Conservation (phyloP, 1,140 invertebrate genomes). For the Vanessa atalanta region DNA sequence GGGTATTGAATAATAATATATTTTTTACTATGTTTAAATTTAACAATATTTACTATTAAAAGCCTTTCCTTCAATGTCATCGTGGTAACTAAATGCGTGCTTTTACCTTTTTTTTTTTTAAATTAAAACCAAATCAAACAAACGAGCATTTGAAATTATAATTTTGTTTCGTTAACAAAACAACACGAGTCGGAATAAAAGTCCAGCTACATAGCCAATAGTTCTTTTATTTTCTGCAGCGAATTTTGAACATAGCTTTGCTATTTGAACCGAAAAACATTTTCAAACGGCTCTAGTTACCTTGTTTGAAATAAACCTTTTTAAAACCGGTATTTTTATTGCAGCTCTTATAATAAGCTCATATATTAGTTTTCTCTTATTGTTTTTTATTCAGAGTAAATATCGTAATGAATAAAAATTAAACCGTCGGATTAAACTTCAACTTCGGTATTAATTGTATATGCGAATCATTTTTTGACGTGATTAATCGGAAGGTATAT, state of each 20-base stretch:
- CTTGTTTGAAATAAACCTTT: background rate
- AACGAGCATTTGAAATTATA: conserved; percentile 3
- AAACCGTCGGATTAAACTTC: no score
- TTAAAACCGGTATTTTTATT: background rate
- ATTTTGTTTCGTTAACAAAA: conserved; percentile 9
- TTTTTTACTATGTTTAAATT: conserved; percentile 3
- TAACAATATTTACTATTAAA: background rate
- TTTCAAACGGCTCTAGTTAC: background rate
- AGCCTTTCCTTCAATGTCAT: no score
- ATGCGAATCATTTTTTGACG: no score
- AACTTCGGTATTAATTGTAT: no score
- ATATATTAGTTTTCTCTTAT: no score
- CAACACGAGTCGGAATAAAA: background rate
- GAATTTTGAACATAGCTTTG: conserved; percentile 2
- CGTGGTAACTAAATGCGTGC: no score
- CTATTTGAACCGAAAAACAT: conserved; percentile 12
- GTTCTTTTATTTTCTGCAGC: conserved; percentile 7
- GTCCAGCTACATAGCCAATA: conserved; percentile 1
- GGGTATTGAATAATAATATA: conserved; percentile 12
- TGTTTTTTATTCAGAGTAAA: no score
- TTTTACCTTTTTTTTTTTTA: no score
- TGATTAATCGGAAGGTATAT: no score
- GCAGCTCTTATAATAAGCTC: no score
- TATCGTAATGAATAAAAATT: no score
- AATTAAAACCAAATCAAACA: background rate